A percentile compares a stretch with the other conserved stretches of the same genome.
Evolutionary conservation across 2,797 vertebrate genomes (phyloP).

Genomic region (Cetoscarus ocellatus): DNA sequence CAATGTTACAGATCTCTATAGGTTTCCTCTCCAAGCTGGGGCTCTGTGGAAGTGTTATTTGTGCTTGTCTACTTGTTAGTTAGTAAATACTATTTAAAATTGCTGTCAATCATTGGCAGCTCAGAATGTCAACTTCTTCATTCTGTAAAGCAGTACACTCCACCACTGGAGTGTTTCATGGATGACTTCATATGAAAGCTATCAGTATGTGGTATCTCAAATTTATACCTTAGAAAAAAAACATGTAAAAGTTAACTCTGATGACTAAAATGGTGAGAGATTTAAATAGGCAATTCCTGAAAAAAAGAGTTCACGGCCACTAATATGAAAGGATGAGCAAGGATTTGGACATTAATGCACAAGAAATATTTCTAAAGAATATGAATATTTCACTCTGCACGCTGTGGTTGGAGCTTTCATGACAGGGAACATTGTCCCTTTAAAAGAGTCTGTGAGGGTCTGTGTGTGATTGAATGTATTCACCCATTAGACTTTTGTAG

Average conservation of each 20-base stretch:
- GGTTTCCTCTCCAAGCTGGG: no score
- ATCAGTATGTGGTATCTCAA: constrained; percentile 7
- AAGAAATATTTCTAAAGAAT: constrained; percentile 53
- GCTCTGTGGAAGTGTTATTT: no score
- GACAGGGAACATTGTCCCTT: constrained; percentile 74
- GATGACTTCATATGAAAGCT: no score
- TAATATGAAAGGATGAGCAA: constrained; percentile 30
- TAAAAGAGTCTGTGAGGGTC: constrained; percentile 73
- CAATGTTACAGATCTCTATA: no score
- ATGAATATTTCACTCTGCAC: constrained; percentile 56
- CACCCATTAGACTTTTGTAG: constrained; percentile 82
- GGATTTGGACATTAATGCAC: constrained; percentile 54
- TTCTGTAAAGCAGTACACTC: no score
- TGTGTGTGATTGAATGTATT: constrained; percentile 82
- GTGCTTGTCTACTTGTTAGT: no score
- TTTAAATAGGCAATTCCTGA: constrained; percentile 43
- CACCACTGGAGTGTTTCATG: no score
- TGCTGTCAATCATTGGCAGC: no score
- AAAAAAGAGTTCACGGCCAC: constrained; percentile 41
- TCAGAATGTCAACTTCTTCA: no score
- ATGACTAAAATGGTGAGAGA: constrained; percentile 27
- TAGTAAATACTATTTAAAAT: no score
- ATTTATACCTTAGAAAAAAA: constrained; percentile 20
- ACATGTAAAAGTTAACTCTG: constrained; percentile 31
- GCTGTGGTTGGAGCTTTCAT: constrained; percentile 63